Evolutionary conservation across 2,888 invertebrate genomes (phyloP).

Genomic region (Spicauda simplicius): DNA sequence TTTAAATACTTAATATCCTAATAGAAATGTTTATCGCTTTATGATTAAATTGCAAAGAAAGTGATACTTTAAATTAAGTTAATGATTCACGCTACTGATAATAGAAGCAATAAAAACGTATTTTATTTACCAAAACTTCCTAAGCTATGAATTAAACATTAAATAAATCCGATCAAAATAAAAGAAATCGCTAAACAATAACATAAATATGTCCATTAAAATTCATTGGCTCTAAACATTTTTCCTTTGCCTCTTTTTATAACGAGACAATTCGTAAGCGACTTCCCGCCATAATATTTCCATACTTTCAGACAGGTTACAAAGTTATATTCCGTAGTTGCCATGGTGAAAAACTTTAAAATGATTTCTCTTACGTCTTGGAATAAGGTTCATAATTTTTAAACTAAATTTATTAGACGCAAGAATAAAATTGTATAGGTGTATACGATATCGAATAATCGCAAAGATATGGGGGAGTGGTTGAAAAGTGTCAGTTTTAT

Average conservation of each 20-base stretch:
- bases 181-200: constrained; percentile 48
- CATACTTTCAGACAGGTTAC: constrained; percentile 59
- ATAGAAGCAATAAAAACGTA: background rate
- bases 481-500: constrained; percentile 71
- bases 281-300: constrained; percentile 77
- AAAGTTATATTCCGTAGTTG: constrained; percentile 32
- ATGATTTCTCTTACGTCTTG: background rate
- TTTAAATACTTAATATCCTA: too few species aligned
- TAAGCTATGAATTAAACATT: constrained; percentile 32
- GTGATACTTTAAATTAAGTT: background rate
- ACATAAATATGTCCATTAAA: constrained; percentile 58
- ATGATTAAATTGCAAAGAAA: too few species aligned
- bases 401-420: constrained; percentile 16
- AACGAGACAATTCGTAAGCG: constrained; percentile 77
- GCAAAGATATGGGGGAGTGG: constrained; percentile 61
- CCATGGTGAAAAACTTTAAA: background rate
- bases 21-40: too few species aligned
- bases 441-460: constrained; percentile 64
- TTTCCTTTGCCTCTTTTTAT: constrained; percentile 64
- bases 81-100: background rate
- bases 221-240: constrained; percentile 72
- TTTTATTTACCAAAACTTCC: constrained; percentile 15
- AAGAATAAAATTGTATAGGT: constrained; percentile 40
- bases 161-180: constrained; percentile 45
- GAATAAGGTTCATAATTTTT: constrained; percentile 9